These are phyloP conservation scores for Pempheris klunzingeri DNA, from an alignment of 2,797 vertebrate genomes.

Conservation along the genomic window DNA sequence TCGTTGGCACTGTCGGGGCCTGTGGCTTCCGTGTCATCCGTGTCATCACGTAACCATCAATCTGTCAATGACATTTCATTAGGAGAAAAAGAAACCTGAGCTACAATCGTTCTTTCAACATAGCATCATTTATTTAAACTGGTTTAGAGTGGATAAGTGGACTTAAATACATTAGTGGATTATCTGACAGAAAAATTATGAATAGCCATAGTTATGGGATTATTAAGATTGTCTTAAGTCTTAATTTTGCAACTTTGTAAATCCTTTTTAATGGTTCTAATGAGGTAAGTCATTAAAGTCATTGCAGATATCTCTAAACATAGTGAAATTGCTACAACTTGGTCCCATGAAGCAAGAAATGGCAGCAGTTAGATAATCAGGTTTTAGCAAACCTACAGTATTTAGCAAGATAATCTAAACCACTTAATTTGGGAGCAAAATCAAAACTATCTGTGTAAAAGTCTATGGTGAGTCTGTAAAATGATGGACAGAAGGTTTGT, in stretches of 20 bases:
- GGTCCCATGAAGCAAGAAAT: not conserved
- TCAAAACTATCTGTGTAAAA: not conserved
- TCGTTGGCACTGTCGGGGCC: not conserved
- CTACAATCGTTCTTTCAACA: not conserved
- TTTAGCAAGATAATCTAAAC: not conserved
- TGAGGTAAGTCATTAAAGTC: not conserved
- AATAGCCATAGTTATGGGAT: too few species aligned
- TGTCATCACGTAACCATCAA: not conserved
- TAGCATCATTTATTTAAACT: not conserved
- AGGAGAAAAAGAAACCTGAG: not conserved
- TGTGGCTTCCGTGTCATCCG: not conserved
- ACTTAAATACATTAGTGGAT: not conserved
- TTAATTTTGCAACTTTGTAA: not conserved
- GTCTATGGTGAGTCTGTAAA: not conserved
- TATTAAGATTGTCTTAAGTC: too few species aligned
- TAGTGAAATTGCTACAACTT: not conserved
- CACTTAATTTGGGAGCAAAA: too few species aligned
- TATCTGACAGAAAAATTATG: not conserved
- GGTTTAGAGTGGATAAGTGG: not conserved
- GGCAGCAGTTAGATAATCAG: not conserved
- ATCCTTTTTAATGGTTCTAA: not conserved
- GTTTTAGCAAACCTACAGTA: not conserved
- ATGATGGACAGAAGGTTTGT: not conserved
- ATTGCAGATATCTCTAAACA: not conserved
- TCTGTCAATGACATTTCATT: conserved; percentile 45